These are phyloP conservation scores for Pandemis heparana DNA, from an alignment of 2,888 invertebrate genomes.

Conservation along the genomic window DNA sequence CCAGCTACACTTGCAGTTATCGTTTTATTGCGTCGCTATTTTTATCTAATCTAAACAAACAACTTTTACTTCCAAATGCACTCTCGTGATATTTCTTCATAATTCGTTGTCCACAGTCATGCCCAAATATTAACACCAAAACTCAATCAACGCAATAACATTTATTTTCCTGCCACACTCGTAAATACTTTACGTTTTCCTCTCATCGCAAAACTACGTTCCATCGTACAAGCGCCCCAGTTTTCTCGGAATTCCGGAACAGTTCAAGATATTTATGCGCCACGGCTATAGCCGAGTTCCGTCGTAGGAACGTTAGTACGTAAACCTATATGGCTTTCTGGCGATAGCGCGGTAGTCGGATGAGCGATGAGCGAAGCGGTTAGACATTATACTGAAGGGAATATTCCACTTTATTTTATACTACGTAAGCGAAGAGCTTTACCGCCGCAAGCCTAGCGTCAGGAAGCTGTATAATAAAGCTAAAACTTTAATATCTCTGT, in stretches of 20 bases:
- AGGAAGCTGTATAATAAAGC: too few species aligned
- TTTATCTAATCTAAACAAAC: too few species aligned
- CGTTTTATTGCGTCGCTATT: too few species aligned
- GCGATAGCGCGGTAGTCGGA: not conserved
- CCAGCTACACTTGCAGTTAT: too few species aligned
- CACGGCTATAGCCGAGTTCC: not conserved
- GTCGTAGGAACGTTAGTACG: slow-evolving; percentile 16
- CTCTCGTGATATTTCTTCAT: not conserved
- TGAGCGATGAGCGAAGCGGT: not conserved
- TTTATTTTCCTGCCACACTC: not conserved
- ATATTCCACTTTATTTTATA: not conserved
- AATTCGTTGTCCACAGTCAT: not conserved
- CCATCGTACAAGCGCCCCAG: slow-evolving; percentile 16
- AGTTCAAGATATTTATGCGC: slow-evolving; percentile 3
- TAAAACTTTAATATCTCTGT: too few species aligned
- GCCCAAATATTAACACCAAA: not conserved
- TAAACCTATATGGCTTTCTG: slow-evolving; percentile 9
- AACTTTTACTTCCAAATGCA: not conserved
- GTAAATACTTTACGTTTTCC: slow-evolving; percentile 5
- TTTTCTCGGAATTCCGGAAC: slow-evolving; percentile 18
- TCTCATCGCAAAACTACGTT: slow-evolving; percentile 11
- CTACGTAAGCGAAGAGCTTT: too few species aligned
- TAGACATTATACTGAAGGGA: not conserved
- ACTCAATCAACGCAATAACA: not conserved
- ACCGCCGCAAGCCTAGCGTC: too few species aligned